Base-by-base conservation (phyloP, 2,888 invertebrate species). In the Brachyptera putata region DNA sequence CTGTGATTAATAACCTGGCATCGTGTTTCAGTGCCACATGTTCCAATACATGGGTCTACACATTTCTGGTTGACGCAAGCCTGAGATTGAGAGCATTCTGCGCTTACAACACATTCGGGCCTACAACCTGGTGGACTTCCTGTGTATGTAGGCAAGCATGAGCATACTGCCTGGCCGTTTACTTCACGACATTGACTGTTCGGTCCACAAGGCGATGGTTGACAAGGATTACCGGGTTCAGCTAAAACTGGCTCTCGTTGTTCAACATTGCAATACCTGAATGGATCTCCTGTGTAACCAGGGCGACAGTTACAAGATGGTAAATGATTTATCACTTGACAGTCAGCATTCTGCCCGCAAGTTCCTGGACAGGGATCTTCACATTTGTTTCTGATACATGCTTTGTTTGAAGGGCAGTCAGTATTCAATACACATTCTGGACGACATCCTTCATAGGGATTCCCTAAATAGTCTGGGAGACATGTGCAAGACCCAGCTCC, bases 1-100 rank as follows among this genome's bases (percentile, higher is more conserved):
- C 83, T 82, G 69, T 90, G 89, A 68, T 87, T 87, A 3, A 86
- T 82, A n/a, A 88, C 87, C 75, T 84, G 83, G 69, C 90, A 90
- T 59, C 83, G 78, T 5, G 89, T 84, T 70, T 83, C 84, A 53
- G 81, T 77, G 13, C 87, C 88, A 70, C 87, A 88, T 22, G 85
- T 81, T 62, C 86, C 87, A 7, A 82, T 79, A 70, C 88, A 89
- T n/a, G 89, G 89, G 71, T 88, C 83, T 36, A 77, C 71, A 70
- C 89, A 89, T 66, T 83, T 84, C 68, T 85, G 85, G 69, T 84
- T 84, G 56, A 82, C 79, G 67, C 89, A 89, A 4, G 89, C 88
- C 71, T 81, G 80, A 67, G 82, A 83, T n/a, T 83, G 76, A 1
- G 84, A 75, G 72, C 90, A 90, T 67, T 89, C 89, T 1, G 84